Conservation (phyloP, 2,888 invertebrate genomes). For the Oithona nana region DNA sequence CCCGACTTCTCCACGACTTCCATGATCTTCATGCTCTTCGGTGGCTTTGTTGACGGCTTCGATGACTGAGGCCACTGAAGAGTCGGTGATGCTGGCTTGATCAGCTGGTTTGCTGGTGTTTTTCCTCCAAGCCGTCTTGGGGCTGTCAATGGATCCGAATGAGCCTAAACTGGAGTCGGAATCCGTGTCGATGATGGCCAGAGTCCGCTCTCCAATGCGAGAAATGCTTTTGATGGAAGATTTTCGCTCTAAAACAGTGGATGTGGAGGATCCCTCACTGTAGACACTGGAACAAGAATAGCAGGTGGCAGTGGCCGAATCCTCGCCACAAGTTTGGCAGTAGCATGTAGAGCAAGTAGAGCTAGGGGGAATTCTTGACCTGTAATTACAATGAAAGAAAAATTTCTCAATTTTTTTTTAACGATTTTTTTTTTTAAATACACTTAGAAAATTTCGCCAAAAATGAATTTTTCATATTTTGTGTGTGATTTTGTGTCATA, state of each 20-base stretch:
- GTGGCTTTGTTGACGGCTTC: background rate
- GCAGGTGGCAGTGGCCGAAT: background rate
- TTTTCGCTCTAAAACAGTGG: background rate
- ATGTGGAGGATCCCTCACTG: background rate
- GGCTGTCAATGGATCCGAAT: background rate
- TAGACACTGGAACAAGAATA: too few relatives aligned
- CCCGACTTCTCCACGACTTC: background rate
- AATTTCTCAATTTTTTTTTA: too few relatives aligned
- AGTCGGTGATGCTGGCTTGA: background rate
- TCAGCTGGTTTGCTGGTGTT: background rate
- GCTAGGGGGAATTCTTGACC: background rate
- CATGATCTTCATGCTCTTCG: background rate
- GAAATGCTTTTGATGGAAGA: background rate
- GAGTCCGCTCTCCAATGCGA: background rate
- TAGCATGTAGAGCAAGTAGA: background rate
- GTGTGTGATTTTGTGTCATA: too few relatives aligned
- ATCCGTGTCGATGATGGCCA: background rate
- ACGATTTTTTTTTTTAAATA: too few relatives aligned
- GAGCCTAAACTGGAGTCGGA: background rate
- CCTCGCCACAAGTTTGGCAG: background rate
- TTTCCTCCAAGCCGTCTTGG: background rate
- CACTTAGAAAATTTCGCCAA: too few relatives aligned
- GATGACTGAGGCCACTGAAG: background rate
- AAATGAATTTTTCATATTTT: too few relatives aligned
- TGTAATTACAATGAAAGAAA: background rate